phyloP scores from a whole-genome alignment of 2,888 invertebrate genomes.

The Drosophila formosana region DNA sequence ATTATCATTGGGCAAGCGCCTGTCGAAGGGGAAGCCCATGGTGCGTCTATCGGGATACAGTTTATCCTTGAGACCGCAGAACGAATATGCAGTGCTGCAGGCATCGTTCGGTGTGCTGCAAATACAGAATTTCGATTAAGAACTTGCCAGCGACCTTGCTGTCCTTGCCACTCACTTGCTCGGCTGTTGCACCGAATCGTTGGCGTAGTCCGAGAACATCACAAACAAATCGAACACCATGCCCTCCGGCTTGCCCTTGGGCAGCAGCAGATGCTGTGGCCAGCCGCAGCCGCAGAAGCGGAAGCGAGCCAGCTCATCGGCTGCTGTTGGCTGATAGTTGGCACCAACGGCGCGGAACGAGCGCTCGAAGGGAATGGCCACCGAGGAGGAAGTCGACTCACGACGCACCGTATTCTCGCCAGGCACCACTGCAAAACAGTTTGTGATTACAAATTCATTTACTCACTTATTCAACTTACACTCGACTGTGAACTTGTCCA shows the following conservation, averaged over 20 bases:
- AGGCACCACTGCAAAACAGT: conserved; percentile 87
- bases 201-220: conserved; percentile 91
- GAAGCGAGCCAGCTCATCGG: conserved; percentile 86
- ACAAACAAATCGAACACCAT: conserved; percentile 90
- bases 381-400: conserved; percentile 89
- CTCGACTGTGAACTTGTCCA: conserved; percentile 88
- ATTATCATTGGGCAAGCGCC: conserved; percentile 82
- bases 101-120: conserved; percentile 86
- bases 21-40: conserved; percentile 89
- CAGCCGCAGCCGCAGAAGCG: conserved; percentile 96
- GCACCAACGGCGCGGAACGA: conserved; percentile 90
- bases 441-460: not conserved
- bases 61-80: conserved; percentile 89
- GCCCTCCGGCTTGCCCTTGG: conserved; percentile 90
- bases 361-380: conserved; percentile 93
- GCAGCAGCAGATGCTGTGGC: conserved; percentile 93
- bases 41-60: conserved; percentile 88
- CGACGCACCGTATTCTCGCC: conserved; percentile 89
- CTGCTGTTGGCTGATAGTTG: conserved; percentile 85
- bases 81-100: conserved; percentile 89
- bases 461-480: too few species aligned
- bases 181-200: conserved; percentile 86
- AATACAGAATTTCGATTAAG: not conserved
- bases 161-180: conserved; percentile 75
- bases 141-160: not conserved